Base-by-base conservation (phyloP, 2,797 vertebrate species). In the Staurois parvus region DNA sequence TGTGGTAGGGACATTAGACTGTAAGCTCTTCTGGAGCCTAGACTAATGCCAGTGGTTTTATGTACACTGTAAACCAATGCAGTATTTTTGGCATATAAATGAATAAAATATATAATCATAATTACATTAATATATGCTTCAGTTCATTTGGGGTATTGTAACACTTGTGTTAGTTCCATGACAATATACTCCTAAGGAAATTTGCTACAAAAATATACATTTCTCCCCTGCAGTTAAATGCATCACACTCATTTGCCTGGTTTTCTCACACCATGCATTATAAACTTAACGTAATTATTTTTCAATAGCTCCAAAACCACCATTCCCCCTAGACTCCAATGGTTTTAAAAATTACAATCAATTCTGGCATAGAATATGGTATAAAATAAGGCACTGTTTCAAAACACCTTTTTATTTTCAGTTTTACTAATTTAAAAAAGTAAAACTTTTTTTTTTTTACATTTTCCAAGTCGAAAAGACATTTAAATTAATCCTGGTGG, bases 401-500 rank as follows among this genome's bases (percentile, higher is more conserved):
- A 70, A 32, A 21, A 9, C 12, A 21, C 28, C 45, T 80, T 68
- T 30, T 59, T 59, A 40, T 64, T 64, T 68, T 45, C 59, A 40
- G 32, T 66, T 67, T 42, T 66, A 67, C 78, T 52, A n/a, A 52
- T 52, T 79, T 17, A 42, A 19, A 56, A 52, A 30, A 70, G 30
- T 72, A 7, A 72, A 62, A 56, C 68, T 29, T 70, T 59, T 79
- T 64, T 21, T 26, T 40, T 91, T 88, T 87, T 91, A 91, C 89
- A 81, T 87, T 87, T 93, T 93, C 89, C 90, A 93, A 93, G 87
- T 5, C 91, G 88, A 81, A 26, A 64, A 91, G 90, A 90, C 88
- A 88, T 89, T 89, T 89, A 92, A 93, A 89, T 89, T 81, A 90
- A 89, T 90, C 90, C 91, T 93, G 90, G 90, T 90, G 91, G 88